These are phyloP conservation scores for Girardinichthys multiradiatus DNA, from an alignment of 2,113 vertebrate genomes.

Conservation along the genomic window DNA sequence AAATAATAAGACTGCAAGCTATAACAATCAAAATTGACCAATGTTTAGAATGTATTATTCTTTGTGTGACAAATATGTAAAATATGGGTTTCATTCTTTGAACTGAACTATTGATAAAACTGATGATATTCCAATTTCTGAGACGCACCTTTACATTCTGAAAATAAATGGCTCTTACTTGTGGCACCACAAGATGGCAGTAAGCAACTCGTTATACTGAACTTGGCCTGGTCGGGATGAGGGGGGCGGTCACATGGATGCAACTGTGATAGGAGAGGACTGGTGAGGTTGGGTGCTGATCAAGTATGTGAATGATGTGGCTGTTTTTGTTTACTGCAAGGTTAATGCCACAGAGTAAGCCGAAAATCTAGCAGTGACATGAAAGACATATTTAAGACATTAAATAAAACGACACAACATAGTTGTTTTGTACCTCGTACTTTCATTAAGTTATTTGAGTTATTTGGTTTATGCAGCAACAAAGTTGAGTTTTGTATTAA, in stretches of 20 bases:
- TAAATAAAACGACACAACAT: not conserved
- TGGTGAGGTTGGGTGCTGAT: conserved; percentile 21
- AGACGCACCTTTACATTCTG: too few species aligned
- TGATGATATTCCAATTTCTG: too few species aligned
- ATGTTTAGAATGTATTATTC: too few species aligned
- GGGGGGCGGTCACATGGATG: conserved; percentile 76
- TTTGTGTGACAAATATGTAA: too few species aligned
- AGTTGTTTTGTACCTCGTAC: not conserved
- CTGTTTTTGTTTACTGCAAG: conserved; percentile 43
- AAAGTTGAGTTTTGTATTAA: not conserved
- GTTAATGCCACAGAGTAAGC: conserved; percentile 29
- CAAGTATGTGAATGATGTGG: conserved; percentile 33
- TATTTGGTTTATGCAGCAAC: not conserved
- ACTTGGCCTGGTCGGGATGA: conserved; percentile 42
- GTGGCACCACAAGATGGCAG: conserved; percentile 73
- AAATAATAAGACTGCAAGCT: too few species aligned
- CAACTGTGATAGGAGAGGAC: conserved; percentile 54
- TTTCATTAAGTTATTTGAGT: too few species aligned
- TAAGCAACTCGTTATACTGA: conserved; percentile 51
- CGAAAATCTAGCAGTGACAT: not conserved
- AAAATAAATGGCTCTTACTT: not conserved
- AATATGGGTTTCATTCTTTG: too few species aligned
- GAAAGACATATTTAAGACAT: not conserved
- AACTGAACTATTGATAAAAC: too few species aligned
- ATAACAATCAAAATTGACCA: too few species aligned